These are phyloP conservation scores for Dioctria linearis DNA, from an alignment of 2,888 invertebrate genomes.

Conservation along the genomic window DNA sequence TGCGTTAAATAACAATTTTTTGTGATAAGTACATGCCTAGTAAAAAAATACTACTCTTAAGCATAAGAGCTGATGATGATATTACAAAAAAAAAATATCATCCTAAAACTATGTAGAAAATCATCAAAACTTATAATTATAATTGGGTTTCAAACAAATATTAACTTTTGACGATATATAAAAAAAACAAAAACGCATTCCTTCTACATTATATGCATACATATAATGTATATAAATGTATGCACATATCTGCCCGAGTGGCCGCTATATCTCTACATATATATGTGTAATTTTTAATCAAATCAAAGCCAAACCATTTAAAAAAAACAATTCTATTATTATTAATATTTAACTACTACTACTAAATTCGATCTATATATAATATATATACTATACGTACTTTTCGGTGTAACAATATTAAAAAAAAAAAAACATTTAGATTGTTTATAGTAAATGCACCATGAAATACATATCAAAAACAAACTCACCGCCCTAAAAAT, in stretches of 20 bases:
- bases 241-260: too few relatives aligned
- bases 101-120: too few relatives aligned
- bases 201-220: not conserved
- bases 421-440: not conserved
- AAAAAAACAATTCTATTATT: too few relatives aligned
- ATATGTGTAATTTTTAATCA: too few relatives aligned
- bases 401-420: not conserved
- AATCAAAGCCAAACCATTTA: too few relatives aligned
- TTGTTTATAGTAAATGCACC: too few relatives aligned
- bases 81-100: not conserved
- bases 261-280: too few relatives aligned
- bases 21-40: constrained; percentile 16
- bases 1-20: constrained; percentile 32
- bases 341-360: too few relatives aligned
- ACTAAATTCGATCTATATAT: too few relatives aligned
- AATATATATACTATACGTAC: not conserved
- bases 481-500: constrained; percentile 19
- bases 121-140: not conserved
- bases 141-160: not conserved
- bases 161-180: not conserved
- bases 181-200: not conserved
- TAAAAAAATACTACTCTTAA: not conserved
- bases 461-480: constrained; percentile 38
- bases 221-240: not conserved
- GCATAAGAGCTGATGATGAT: not conserved